A percentile compares a stretch with the other conserved stretches of the same genome.
These are phyloP conservation scores for Asarcornis scutulata DNA, from an alignment of 2,113 vertebrate species.

Conservation along the genomic window DNA sequence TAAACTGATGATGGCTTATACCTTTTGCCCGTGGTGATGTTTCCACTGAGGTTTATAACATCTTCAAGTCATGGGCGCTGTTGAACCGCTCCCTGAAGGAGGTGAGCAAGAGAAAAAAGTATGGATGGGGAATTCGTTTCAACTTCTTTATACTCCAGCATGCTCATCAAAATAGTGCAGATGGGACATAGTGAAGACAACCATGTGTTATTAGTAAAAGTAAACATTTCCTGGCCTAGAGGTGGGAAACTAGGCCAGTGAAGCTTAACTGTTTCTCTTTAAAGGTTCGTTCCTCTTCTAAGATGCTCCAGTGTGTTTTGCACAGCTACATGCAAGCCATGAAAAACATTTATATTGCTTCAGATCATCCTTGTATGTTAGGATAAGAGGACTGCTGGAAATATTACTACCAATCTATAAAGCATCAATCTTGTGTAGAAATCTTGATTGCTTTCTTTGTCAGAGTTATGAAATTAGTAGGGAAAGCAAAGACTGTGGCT, in stretches of 20 bases:
- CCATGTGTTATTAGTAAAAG: neutral
- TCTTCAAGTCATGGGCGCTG: neutral
- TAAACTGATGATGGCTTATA: neutral
- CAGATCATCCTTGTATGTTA: neutral
- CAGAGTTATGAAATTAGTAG: neutral
- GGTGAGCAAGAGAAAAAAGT: neutral
- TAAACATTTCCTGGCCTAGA: neutral
- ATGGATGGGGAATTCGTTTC: neutral
- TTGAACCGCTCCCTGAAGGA: neutral
- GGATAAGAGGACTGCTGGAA: neutral
- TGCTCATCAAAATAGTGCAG: neutral
- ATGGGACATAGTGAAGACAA: neutral
- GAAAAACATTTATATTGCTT: neutral
- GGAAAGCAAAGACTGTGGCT: neutral
- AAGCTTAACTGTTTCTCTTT: neutral
- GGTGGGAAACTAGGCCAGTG: neutral
- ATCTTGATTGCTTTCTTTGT: constrained; percentile 10
- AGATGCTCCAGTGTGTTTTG: neutral
- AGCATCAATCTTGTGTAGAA: neutral
- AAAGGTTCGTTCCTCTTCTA: neutral
- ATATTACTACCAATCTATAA: neutral
- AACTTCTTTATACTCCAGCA: neutral
- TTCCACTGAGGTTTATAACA: neutral
- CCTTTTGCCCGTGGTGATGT: neutral
- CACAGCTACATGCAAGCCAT: neutral